Conservation (phyloP, 1,140 invertebrate species). For the Eulimnadia texana region DNA sequence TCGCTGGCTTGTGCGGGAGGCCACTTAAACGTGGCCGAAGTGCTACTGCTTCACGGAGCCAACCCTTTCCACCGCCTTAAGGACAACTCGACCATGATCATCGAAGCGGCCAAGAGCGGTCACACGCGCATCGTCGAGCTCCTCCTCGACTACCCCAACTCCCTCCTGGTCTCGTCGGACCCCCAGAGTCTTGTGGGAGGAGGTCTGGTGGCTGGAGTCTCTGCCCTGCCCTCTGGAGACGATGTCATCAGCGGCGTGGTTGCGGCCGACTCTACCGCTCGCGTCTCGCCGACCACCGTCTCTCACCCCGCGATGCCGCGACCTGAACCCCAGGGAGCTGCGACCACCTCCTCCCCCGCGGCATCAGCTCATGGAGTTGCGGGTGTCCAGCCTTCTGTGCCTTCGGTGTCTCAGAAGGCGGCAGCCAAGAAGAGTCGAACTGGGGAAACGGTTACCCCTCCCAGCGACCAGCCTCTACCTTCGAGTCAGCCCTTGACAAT, state of each 20-base stretch:
- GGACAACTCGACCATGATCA: constrained; percentile 96
- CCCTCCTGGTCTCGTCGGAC: constrained; percentile 41
- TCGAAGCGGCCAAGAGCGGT: constrained; percentile 94
- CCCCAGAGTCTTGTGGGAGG: constrained; percentile 23
- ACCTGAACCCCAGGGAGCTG: constrained; percentile 16
- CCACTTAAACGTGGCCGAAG: constrained; percentile 79
- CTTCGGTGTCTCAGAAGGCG: background rate
- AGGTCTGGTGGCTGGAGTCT: background rate
- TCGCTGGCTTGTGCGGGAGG: constrained; percentile 94
- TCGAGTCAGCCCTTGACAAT: constrained; percentile 7
- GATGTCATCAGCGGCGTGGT: constrained; percentile 15
- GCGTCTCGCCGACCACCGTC: constrained; percentile 15
- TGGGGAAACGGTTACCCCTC: background rate
- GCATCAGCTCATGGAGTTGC: constrained; percentile 1
- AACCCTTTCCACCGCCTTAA: constrained; percentile 93
- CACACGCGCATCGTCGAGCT: constrained; percentile 89
- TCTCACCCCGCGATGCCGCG: constrained; percentile 14
- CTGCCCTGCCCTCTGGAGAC: no score
- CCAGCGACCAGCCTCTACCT: background rate
- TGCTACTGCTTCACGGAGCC: constrained; percentile 73
- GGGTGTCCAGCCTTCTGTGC: background rate
- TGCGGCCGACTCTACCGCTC: constrained; percentile 17
- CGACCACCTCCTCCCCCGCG: constrained; percentile 14
- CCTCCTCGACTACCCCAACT: constrained; percentile 84
- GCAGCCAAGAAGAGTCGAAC: background rate